Percentiles rank a stretch among this genome's conserved stretches.
These are phyloP conservation scores for roundworm (Caenorhabditis elegans) DNA, from an alignment of 1,140 invertebrate genomes.

Conservation along the genomic window DNA sequence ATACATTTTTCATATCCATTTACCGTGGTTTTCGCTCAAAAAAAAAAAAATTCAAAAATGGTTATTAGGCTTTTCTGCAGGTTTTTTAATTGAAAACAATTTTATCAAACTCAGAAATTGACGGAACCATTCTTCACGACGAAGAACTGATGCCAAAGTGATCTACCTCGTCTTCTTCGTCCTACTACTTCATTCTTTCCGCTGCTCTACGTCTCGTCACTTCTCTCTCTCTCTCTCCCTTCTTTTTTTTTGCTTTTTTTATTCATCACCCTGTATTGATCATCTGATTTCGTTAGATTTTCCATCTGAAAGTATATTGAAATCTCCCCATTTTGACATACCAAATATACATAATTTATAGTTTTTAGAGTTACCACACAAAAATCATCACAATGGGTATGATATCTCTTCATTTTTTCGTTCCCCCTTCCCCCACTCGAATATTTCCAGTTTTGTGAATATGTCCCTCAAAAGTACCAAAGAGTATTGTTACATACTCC, in stretches of 20 bases:
- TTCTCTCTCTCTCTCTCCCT: neutral
- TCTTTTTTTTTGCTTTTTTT: neutral
- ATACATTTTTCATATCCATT: no score
- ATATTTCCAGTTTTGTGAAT: constrained; percentile 4
- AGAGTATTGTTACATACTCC: neutral
- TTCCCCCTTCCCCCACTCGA: no score
- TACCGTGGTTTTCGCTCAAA: no score
- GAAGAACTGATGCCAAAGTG: neutral
- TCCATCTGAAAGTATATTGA: neutral
- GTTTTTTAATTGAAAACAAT: no score
- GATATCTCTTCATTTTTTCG: neutral
- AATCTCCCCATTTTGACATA: neutral
- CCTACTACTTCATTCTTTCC: neutral
- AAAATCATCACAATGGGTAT: constrained; percentile 9
- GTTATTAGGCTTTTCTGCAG: no score
- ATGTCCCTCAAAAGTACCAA: neutral
- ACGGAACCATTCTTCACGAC: neutral
- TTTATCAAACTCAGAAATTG: neutral
- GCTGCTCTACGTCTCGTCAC: neutral
- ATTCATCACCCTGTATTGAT: neutral
- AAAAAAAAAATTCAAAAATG: no score
- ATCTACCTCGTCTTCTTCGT: neutral
- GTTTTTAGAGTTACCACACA: neutral
- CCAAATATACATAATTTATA: neutral
- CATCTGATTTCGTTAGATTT: neutral